Percentiles rank a stretch among this genome's conserved stretches.
Evolutionary conservation across 2,113 vertebrate genomes (phyloP).

Genomic region (Nothobranchius kuhntae): DNA sequence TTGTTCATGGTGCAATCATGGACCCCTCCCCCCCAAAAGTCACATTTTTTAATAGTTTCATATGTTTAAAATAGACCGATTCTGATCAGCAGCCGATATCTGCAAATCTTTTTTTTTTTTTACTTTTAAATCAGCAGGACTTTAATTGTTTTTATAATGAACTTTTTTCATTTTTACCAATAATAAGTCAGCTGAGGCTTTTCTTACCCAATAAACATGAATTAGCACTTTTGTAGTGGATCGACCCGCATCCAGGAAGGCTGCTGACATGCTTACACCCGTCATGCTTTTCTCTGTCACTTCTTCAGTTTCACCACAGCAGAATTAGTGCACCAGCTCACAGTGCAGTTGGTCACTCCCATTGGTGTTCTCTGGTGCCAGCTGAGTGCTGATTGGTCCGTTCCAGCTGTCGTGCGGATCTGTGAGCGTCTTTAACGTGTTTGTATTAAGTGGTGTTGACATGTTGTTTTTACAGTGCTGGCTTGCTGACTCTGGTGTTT

Average conservation of each 20-base stretch:
- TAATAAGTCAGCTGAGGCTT: background rate
- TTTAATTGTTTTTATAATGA: rapidly evolving
- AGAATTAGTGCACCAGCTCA: conserved; percentile 34
- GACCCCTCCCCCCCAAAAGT: too few relatives aligned
- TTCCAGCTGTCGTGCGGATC: conserved; percentile 21
- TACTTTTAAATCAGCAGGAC: background rate
- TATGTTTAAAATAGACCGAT: too few relatives aligned
- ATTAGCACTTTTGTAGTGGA: too few relatives aligned
- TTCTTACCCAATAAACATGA: background rate
- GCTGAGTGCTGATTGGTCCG: conserved; percentile 39
- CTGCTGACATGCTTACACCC: background rate
- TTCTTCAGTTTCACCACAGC: conserved; percentile 30
- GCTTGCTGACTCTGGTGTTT: conserved; percentile 58
- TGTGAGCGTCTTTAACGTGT: conserved; percentile 42
- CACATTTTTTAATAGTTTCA: too few relatives aligned
- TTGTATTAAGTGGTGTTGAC: conserved; percentile 67
- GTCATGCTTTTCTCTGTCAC: conserved; percentile 30
- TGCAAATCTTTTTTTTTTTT: too few relatives aligned
- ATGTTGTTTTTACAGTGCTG: conserved; percentile 57
- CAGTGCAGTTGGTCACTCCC: conserved; percentile 9
- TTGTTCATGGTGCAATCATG: too few relatives aligned
- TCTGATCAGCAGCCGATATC: too few relatives aligned
- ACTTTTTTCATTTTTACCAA: background rate
- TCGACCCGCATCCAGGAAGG: too few relatives aligned
- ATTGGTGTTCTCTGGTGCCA: background rate